Evolutionary conservation across 2,888 invertebrate species (phyloP).

Genomic region (Aromia moschata): DNA sequence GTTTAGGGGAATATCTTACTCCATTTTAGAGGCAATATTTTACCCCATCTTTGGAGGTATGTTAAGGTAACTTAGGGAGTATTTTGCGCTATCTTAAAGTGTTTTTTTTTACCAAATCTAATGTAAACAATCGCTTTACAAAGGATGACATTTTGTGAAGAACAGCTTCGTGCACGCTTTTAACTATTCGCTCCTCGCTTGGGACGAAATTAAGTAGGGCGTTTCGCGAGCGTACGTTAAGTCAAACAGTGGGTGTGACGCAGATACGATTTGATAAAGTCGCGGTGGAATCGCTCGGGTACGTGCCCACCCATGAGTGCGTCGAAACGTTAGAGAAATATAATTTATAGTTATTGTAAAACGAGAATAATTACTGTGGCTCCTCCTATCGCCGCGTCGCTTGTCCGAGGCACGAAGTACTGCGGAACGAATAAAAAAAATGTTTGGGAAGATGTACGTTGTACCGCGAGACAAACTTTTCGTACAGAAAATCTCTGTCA

Average conservation of each 20-base stretch:
- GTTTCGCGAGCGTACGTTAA: conserved; percentile 1
- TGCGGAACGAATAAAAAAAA: conserved; percentile 1
- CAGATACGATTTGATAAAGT: conserved; percentile 22
- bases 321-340: conserved; percentile 25
- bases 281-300: conserved; percentile 6
- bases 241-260: conserved; percentile 24
- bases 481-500: too few relatives aligned
- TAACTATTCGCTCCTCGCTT: neutral
- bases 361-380: conserved; percentile 20
- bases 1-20: too few relatives aligned
- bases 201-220: neutral
- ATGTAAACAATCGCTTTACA: too few relatives aligned
- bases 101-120: too few relatives aligned
- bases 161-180: too few relatives aligned
- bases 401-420: conserved; percentile 8
- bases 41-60: too few relatives aligned
- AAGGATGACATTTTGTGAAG: too few relatives aligned
- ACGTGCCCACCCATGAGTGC: conserved; percentile 19
- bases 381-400: conserved; percentile 11
- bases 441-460: too few relatives aligned
- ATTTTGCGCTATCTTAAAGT: too few relatives aligned
- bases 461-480: too few relatives aligned
- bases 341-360: conserved; percentile 26
- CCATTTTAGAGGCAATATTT: too few relatives aligned
- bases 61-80: too few relatives aligned